Percentiles rank a stretch among this genome's conserved stretches.
Conservation (phyloP, 1,140 invertebrate species). For the Stegodyphus mimosarum region DNA sequence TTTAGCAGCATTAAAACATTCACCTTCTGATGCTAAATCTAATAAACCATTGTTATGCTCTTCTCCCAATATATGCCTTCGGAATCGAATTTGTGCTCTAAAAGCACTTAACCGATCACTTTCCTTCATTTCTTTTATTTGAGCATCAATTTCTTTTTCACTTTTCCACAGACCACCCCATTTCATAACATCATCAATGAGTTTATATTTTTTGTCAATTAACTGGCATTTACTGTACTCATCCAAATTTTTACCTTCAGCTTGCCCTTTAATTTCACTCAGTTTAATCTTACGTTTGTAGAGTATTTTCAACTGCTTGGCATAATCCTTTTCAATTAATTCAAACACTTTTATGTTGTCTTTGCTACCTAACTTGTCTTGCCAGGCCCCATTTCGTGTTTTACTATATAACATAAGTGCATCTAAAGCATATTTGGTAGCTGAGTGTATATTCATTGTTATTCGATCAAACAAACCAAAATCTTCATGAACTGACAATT, state of each 20-base stretch:
- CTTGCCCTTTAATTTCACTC: background rate
- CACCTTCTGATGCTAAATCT: constrained; percentile 51
- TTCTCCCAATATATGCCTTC: constrained; percentile 49
- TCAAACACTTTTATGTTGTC: constrained; percentile 47
- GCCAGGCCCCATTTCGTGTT: constrained; percentile 48
- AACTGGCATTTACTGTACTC: constrained; percentile 11
- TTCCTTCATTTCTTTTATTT: constrained; percentile 51
- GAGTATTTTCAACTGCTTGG: constrained; percentile 20
- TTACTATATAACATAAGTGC: constrained; percentile 40
- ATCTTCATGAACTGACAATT: constrained; percentile 43
- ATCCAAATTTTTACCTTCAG: background rate
- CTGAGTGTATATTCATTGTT: constrained; percentile 38
- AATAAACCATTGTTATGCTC: constrained; percentile 45
- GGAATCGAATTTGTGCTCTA: constrained; percentile 51
- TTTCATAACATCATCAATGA: constrained; percentile 56
- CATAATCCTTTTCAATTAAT: constrained; percentile 33
- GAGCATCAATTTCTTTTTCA: constrained; percentile 54
- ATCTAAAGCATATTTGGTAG: constrained; percentile 39
- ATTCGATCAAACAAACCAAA: constrained; percentile 51
- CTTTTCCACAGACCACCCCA: constrained; percentile 57
- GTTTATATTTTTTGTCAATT: constrained; percentile 56
- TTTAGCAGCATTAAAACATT: constrained; percentile 39
- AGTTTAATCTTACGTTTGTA: constrained; percentile 45
- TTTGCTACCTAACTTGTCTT: constrained; percentile 48
- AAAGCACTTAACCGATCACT: constrained; percentile 33